Conservation (phyloP, 2,113 vertebrate genomes). For the Barbus barbus region DNA sequence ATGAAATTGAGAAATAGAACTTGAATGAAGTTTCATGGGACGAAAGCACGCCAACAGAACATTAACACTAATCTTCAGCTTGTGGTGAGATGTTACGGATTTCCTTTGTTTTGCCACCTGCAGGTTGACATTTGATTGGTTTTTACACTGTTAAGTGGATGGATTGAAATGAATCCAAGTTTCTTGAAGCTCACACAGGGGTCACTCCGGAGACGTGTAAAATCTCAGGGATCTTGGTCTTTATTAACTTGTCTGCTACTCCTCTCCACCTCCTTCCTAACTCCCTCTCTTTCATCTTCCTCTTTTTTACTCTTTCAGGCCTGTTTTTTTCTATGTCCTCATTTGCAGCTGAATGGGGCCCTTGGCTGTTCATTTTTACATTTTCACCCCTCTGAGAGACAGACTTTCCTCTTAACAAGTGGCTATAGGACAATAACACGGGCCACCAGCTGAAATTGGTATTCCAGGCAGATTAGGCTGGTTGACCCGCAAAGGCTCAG, state of each 20-base stretch:
- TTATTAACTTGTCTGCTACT: conserved; percentile 52
- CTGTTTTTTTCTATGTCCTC: conserved; percentile 52
- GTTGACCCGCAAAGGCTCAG: conserved; percentile 37
- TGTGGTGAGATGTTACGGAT: neutral
- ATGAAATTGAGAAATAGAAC: neutral
- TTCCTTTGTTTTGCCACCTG: conserved; percentile 22
- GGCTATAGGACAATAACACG: conserved; percentile 40
- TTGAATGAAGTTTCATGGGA: neutral
- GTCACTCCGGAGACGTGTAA: conserved; percentile 43
- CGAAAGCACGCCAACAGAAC: neutral
- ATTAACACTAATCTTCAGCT: neutral
- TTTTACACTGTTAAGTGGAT: neutral
- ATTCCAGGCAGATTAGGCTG: conserved; percentile 43
- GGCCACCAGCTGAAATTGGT: conserved; percentile 48
- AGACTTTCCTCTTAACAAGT: conserved; percentile 31
- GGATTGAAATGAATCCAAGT: conserved; percentile 10
- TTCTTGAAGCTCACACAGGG: neutral
- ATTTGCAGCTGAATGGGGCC: conserved; percentile 57
- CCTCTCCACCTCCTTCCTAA: conserved; percentile 44
- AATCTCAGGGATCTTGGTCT: conserved; percentile 44
- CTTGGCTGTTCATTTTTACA: conserved; percentile 57
- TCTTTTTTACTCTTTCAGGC: conserved; percentile 52
- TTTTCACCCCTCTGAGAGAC: conserved; percentile 47
- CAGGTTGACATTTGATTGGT: conserved; percentile 8
- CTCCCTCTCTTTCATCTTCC: conserved; percentile 53